Percentiles rank a stretch among this genome's conserved stretches.
phyloP scores from a whole-genome alignment of 2,888 invertebrate species.

The Drosophila tripunctata region DNA sequence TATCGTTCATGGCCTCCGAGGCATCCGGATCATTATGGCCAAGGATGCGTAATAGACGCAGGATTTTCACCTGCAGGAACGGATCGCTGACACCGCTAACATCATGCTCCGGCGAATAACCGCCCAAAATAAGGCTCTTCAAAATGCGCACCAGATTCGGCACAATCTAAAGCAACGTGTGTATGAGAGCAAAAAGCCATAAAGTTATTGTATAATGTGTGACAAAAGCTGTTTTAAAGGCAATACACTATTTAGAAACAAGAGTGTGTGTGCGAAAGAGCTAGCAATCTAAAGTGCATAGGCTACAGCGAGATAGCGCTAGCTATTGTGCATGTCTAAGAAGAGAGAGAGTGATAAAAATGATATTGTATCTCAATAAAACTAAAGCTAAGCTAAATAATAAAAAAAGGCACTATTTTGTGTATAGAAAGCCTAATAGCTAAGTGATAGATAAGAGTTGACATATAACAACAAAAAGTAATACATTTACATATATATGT shows the following conservation, averaged over 20 bases:
- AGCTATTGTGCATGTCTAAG: constrained; percentile 31
- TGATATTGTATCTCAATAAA: background rate
- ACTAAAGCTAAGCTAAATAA: constrained; percentile 5
- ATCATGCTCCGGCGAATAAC: constrained; percentile 99
- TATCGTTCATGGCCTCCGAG: constrained; percentile 99
- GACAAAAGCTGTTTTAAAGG: too few species aligned
- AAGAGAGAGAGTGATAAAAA: constrained; percentile 20
- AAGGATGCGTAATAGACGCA: constrained; percentile 96
- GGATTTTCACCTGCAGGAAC: constrained; percentile 99
- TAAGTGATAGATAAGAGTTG: too few species aligned
- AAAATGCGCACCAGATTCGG: constrained; percentile 99
- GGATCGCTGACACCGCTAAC: constrained; percentile 99
- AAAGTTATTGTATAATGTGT: too few species aligned
- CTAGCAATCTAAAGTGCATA: constrained; percentile 14
- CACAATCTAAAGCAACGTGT: constrained; percentile 92
- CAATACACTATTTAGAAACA: too few species aligned
- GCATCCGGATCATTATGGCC: constrained; percentile 98
- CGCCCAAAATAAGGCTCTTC: constrained; percentile 98
- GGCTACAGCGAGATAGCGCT: constrained; percentile 30
- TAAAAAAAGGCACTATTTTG: too few species aligned
- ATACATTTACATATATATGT: background rate
- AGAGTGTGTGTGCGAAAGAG: background rate
- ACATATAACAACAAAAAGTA: too few species aligned
- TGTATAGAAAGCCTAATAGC: too few species aligned
- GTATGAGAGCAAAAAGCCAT: background rate